Conservation (phyloP, 2,797 vertebrate genomes). For the Yasuhikotakia modesta region DNA sequence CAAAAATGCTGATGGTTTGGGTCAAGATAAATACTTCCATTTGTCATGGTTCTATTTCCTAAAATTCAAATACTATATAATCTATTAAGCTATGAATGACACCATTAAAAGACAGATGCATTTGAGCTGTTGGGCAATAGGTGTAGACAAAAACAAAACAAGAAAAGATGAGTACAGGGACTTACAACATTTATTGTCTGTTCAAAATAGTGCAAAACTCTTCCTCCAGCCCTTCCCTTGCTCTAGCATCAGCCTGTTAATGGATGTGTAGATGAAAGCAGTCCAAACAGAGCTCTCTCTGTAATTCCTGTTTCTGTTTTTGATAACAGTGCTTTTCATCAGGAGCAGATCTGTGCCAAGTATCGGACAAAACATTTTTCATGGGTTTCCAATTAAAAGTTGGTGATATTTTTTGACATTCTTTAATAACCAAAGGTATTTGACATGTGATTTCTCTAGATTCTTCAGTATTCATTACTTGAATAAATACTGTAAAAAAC, state of each 20-base stretch:
- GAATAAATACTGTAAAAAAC: neutral
- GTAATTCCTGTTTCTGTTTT: constrained; percentile 13
- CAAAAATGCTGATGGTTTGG: constrained; percentile 20
- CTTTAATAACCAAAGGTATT: neutral
- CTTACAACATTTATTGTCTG: no score
- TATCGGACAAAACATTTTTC: neutral
- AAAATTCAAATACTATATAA: neutral
- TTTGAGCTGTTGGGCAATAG: neutral
- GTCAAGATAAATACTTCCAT: constrained; percentile 22
- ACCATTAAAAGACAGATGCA: neutral
- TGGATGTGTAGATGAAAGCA: constrained; percentile 1
- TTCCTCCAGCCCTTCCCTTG: neutral
- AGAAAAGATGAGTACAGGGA: no score
- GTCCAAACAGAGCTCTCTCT: constrained; percentile 10
- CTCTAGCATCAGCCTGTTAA: neutral
- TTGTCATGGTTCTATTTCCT: constrained; percentile 15
- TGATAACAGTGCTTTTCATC: neutral
- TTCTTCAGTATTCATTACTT: no score
- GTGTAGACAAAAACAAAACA: no score
- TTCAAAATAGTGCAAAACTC: no score
- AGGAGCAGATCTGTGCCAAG: neutral
- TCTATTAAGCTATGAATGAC: neutral
- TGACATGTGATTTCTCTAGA: neutral
- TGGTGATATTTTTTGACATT: neutral
- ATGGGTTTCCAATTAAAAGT: neutral